Evolutionary conservation across 2,888 invertebrate species (phyloP).

Genomic region (Troilus luridus): DNA sequence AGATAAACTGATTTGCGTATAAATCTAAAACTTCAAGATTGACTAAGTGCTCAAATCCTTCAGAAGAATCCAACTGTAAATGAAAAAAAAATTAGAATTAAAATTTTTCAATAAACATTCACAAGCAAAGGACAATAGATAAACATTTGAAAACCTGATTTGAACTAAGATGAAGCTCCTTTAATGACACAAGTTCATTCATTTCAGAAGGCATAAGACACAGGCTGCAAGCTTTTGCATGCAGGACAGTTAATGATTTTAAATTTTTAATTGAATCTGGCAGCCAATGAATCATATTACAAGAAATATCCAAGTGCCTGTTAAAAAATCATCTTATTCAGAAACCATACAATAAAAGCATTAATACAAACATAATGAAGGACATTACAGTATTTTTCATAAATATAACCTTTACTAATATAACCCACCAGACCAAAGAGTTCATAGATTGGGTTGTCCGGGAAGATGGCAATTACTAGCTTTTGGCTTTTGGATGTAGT

Average conservation of each 20-base stretch:
- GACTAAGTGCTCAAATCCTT: constrained; percentile 54
- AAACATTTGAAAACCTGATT: background rate
- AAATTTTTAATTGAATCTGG: constrained; percentile 31
- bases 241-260: background rate
- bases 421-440: too few relatives aligned
- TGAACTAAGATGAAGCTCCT: constrained; percentile 33
- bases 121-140: background rate
- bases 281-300: constrained; percentile 47
- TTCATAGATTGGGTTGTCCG: too few relatives aligned
- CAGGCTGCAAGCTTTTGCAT: background rate
- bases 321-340: background rate
- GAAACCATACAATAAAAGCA: background rate
- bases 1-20: constrained; percentile 47
- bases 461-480: too few relatives aligned
- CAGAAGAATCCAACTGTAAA: constrained; percentile 45
- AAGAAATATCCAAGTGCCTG: constrained; percentile 36
- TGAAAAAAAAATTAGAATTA: background rate
- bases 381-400: too few relatives aligned
- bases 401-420: too few relatives aligned
- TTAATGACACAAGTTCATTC: constrained; percentile 40
- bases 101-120: background rate
- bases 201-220: constrained; percentile 43
- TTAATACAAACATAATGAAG: background rate
- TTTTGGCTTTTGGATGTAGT: too few relatives aligned
- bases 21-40: constrained; percentile 51